A percentile compares a stretch with the other conserved stretches of the same genome.
Conservation (phyloP, 2,113 vertebrate species). For the Chloebia gouldiae region DNA sequence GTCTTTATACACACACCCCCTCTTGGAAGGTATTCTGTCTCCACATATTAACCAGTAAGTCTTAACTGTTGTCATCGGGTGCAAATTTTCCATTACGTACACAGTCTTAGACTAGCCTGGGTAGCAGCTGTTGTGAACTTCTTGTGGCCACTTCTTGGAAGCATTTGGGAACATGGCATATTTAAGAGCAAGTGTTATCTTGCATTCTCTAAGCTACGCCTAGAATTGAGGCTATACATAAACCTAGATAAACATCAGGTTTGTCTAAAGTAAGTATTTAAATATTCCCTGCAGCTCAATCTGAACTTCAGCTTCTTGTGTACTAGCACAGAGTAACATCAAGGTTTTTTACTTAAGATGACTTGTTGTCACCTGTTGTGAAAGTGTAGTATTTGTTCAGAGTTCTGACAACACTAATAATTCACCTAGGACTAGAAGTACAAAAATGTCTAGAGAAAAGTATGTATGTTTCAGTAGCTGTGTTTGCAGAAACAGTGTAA, state of each 20-base stretch:
- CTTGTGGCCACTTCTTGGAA: background rate
- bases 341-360: background rate
- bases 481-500: background rate
- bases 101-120: rapidly evolving
- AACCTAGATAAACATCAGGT: background rate
- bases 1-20: background rate
- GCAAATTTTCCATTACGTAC: background rate
- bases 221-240: background rate
- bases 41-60: background rate
- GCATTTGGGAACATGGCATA: background rate
- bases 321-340: background rate
- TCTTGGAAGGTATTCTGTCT: background rate
- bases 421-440: background rate
- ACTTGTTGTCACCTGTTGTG: background rate
- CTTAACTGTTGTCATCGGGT: background rate
- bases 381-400: background rate
- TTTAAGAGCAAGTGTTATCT: background rate
- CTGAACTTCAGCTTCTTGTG: background rate
- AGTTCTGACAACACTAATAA: rapidly evolving
- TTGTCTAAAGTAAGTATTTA: background rate
- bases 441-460: background rate
- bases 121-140: background rate
- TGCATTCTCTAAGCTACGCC: background rate
- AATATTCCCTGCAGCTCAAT: background rate
- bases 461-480: background rate